phyloP scores from a whole-genome alignment of 2,888 invertebrate genomes.

The Phorcus lineatus region DNA sequence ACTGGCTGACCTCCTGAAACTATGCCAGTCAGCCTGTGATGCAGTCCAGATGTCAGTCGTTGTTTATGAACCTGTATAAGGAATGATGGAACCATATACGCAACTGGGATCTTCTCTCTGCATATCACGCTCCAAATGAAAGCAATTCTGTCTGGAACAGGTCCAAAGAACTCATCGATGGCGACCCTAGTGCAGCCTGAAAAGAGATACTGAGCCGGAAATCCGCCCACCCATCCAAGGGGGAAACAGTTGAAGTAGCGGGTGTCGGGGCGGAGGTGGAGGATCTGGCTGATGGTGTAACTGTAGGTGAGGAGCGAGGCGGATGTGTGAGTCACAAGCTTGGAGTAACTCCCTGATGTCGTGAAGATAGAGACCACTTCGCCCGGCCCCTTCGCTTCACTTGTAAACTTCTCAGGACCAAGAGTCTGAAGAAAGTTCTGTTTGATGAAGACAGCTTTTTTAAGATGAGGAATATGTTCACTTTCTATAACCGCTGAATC shows the following conservation, averaged over 20 bases:
- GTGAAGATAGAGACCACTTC: constrained; percentile 38
- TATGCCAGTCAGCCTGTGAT: not conserved
- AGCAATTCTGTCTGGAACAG: not conserved
- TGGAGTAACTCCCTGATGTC: constrained; percentile 42
- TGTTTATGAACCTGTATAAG: not conserved
- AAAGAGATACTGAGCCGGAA: constrained; percentile 38
- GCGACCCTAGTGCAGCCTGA: constrained; percentile 38
- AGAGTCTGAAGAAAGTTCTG: not conserved
- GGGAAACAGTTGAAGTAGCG: constrained; percentile 35
- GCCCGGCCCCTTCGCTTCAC: not conserved
- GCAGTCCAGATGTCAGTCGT: not conserved
- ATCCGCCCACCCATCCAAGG: constrained; percentile 43
- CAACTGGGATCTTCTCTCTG: constrained; percentile 34
- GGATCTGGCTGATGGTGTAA: constrained; percentile 29
- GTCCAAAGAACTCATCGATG: constrained; percentile 31
- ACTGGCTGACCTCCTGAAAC: constrained; percentile 20
- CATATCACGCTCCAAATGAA: constrained; percentile 33
- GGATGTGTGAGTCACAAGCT: constrained; percentile 37
- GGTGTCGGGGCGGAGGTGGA: constrained; percentile 21
- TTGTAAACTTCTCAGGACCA: not conserved
- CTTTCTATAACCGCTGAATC: not conserved
- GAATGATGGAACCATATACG: constrained; percentile 33
- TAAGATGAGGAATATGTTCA: not conserved
- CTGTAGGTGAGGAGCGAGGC: constrained; percentile 32
- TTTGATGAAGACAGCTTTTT: not conserved